Evolutionary conservation across 2,797 vertebrate genomes (phyloP).

Genomic region (Rhinatrema bivittatum): DNA sequence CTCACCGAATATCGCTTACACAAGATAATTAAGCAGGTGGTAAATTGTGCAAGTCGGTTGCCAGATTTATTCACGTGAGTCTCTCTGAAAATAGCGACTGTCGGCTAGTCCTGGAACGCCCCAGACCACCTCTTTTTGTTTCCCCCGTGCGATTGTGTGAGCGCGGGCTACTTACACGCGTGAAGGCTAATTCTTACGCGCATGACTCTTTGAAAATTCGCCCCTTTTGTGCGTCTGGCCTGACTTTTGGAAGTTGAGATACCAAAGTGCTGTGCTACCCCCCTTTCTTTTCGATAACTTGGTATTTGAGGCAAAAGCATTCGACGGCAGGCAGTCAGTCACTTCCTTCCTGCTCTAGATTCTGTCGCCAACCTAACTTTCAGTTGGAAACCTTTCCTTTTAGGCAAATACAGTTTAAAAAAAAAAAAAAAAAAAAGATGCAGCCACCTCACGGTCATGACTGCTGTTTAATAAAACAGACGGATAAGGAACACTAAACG

Average conservation of each 20-base stretch:
- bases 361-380: slow-evolving; percentile 35
- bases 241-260: slow-evolving; percentile 40
- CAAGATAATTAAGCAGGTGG: no score
- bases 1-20: no score
- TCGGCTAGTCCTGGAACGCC: slow-evolving; percentile 27
- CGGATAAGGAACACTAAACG: slow-evolving; percentile 27
- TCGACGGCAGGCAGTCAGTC: slow-evolving; percentile 23
- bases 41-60: no score
- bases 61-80: slow-evolving; percentile 32
- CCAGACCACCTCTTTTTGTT: slow-evolving; percentile 32
- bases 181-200: no score
- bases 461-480: slow-evolving; percentile 43
- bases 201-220: no score
- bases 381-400: slow-evolving; percentile 47
- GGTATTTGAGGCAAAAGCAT: slow-evolving; percentile 34
- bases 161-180: slow-evolving; percentile 37
- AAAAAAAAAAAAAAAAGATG: no score
- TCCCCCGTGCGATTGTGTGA: slow-evolving; percentile 38
- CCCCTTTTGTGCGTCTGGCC: slow-evolving; percentile 37
- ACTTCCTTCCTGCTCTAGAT: slow-evolving; percentile 21
- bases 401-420: slow-evolving; percentile 42
- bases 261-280: slow-evolving; percentile 56
- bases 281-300: slow-evolving; percentile 7
- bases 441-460: slow-evolving; percentile 47
- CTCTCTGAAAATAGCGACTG: slow-evolving; percentile 32